phyloP scores from a whole-genome alignment of 2,797 vertebrate species.

The Lepus townsendii region DNA sequence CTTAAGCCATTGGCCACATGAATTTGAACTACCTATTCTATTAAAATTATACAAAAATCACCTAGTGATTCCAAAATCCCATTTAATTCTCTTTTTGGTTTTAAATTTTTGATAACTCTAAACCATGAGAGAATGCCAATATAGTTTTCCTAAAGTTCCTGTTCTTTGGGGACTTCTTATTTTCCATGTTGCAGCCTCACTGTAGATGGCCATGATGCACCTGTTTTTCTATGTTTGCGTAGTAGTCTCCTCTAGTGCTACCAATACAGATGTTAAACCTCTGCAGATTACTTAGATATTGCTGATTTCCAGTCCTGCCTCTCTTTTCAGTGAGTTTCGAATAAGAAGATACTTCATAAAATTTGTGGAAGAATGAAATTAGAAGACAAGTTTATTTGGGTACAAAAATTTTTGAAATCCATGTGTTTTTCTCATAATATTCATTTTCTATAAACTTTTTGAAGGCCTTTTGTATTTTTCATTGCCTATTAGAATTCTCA shows the following conservation, averaged over 20 bases:
- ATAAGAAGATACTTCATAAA: too few relatives aligned
- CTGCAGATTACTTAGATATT: background rate
- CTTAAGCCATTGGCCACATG: background rate
- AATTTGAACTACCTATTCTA: background rate
- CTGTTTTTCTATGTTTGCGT: background rate
- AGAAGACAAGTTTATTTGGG: too few relatives aligned
- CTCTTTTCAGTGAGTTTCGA: background rate
- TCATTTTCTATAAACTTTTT: too few relatives aligned
- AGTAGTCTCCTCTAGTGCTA: background rate
- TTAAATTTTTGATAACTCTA: constrained; percentile 22
- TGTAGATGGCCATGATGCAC: background rate
- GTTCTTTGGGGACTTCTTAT: background rate
- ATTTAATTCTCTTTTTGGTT: constrained; percentile 4
- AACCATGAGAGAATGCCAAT: constrained; percentile 30
- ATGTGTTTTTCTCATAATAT: too few relatives aligned
- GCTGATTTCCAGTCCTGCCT: background rate
- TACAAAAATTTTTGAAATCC: too few relatives aligned
- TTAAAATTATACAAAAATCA: background rate
- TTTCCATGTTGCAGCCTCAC: background rate
- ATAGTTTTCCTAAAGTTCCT: background rate
- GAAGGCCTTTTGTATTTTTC: background rate
- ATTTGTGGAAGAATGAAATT: too few relatives aligned
- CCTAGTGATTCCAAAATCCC: background rate
- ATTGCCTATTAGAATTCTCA: background rate
- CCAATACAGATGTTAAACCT: background rate